phyloP scores from a whole-genome alignment of 1,140 invertebrate genomes.

The Cheumatopsyche charites region DNA sequence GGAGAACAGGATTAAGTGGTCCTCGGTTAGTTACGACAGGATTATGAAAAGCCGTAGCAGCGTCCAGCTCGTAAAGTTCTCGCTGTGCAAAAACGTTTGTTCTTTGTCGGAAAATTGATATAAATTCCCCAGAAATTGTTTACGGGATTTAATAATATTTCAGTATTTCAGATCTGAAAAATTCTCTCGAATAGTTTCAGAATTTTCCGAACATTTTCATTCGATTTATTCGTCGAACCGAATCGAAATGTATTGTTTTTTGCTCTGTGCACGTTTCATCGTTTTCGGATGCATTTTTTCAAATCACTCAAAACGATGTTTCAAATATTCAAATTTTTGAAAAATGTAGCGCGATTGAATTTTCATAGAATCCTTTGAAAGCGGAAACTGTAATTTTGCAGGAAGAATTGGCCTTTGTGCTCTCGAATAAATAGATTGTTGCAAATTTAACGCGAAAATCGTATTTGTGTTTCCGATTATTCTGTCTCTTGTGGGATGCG shows the following conservation, averaged over 20 bases:
- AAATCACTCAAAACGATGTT: background rate
- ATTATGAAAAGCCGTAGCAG: slow-evolving; percentile 21
- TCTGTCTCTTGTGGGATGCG: too few species aligned
- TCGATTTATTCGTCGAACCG: too few species aligned
- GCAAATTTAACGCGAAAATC: background rate
- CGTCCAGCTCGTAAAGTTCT: slow-evolving; percentile 18
- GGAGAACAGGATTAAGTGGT: slow-evolving; percentile 18
- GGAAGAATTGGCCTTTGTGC: slow-evolving; percentile 2
- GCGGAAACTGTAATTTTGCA: slow-evolving; percentile 14
- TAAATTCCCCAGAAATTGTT: background rate
- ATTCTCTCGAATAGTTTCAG: too few species aligned
- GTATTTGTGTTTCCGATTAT: slow-evolving; percentile 1
- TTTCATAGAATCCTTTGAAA: slow-evolving; percentile 4
- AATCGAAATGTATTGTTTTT: too few species aligned
- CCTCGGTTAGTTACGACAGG: slow-evolving; percentile 12
- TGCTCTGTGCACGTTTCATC: too few species aligned
- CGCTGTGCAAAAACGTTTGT: background rate
- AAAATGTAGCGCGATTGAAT: background rate
- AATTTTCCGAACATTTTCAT: too few species aligned
- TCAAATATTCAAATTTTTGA: background rate
- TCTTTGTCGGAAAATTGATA: background rate
- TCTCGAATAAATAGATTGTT: slow-evolving; percentile 7
- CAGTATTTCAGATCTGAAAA: background rate
- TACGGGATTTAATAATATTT: too few species aligned
- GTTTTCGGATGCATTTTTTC: background rate